Evolutionary conservation across 35 echinoderm and acorn worm species (phyloP).

Genomic region (Apostichopus californicus): DNA sequence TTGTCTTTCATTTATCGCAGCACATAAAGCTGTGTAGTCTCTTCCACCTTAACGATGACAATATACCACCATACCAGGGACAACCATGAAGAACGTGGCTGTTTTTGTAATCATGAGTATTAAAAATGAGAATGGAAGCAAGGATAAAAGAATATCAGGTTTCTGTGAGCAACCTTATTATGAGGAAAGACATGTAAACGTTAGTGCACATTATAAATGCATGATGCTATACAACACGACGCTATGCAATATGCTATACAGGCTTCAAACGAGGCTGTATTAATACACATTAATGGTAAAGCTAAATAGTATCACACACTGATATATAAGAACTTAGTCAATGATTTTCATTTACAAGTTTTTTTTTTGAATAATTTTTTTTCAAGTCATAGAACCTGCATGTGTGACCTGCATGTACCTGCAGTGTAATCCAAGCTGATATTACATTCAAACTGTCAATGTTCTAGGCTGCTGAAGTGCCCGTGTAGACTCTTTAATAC

Average conservation of each 20-base stretch:
- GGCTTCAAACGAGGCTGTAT: background rate
- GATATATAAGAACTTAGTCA: background rate
- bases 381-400: background rate
- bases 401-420: background rate
- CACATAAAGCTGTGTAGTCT: too few relatives aligned
- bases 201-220: background rate
- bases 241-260: background rate
- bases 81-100: too few relatives aligned
- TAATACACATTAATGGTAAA: background rate
- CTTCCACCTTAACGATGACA: too few relatives aligned
- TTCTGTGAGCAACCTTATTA: background rate
- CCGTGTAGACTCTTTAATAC: too few relatives aligned
- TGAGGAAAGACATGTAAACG: background rate
- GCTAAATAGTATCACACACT: background rate
- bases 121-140: background rate
- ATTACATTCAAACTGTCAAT: background rate
- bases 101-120: too few relatives aligned
- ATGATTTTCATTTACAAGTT: background rate
- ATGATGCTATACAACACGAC: background rate
- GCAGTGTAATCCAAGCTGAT: background rate
- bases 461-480: too few relatives aligned
- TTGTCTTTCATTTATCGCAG: too few relatives aligned
- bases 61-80: too few relatives aligned
- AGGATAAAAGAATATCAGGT: background rate
- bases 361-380: too few relatives aligned